A percentile compares a stretch with the other conserved stretches of the same genome.
phyloP scores from a whole-genome alignment of 1,140 invertebrate species.

The Linepithema humile region DNA sequence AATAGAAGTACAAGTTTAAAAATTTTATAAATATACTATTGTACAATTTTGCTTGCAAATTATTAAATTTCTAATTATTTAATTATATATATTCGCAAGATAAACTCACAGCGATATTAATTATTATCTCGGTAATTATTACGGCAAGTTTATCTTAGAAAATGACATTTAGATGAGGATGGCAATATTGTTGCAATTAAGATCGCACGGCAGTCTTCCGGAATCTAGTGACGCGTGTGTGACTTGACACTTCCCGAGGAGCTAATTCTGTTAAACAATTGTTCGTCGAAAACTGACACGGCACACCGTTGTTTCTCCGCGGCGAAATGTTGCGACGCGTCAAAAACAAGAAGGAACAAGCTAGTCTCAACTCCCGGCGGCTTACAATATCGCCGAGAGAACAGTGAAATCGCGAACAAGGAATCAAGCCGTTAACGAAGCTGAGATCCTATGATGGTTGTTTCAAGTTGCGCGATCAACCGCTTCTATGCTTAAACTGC shows the following conservation, averaged over 20 bases:
- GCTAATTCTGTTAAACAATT: conserved; percentile 16
- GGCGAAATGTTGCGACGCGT: neutral
- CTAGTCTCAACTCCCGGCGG: neutral
- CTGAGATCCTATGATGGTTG: neutral
- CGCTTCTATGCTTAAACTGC: neutral
- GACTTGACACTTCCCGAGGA: neutral
- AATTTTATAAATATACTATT: too few relatives aligned
- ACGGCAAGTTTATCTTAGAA: neutral
- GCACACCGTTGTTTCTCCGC: neutral
- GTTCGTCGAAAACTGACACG: neutral
- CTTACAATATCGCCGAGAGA: neutral
- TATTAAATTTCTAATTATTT: neutral
- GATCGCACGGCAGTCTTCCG: neutral
- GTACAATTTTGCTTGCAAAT: neutral
- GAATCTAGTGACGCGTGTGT: neutral
- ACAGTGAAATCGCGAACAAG: neutral
- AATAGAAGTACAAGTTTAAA: neutral
- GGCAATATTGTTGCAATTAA: neutral
- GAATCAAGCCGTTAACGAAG: neutral
- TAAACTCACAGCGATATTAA: too few relatives aligned
- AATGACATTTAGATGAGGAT: neutral
- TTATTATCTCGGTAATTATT: neutral
- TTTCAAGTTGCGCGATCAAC: conserved; percentile 5
- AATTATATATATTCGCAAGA: too few relatives aligned
- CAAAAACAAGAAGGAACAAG: conserved; percentile 7